Conservation (phyloP, 2,888 invertebrate genomes). For the Linnaemya tessellans region DNA sequence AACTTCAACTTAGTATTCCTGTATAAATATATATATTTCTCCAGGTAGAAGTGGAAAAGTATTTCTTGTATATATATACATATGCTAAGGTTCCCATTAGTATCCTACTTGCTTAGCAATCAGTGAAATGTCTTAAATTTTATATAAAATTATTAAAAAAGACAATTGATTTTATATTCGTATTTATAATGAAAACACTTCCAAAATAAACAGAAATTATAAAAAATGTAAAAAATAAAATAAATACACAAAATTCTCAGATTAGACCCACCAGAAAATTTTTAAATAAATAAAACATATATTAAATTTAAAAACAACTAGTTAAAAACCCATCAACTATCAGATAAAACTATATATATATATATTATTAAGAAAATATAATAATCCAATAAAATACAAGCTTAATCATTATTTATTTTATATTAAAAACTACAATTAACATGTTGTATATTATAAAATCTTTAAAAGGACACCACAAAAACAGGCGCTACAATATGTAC, state of each 20-base stretch:
- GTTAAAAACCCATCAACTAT: constrained; percentile 66
- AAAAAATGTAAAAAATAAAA: constrained; percentile 30
- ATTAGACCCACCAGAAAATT: constrained; percentile 74
- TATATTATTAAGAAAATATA: constrained; percentile 43
- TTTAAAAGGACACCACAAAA: constrained; percentile 65
- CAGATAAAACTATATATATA: constrained; percentile 53
- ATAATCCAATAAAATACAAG: constrained; percentile 43
- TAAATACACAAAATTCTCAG: constrained; percentile 73
- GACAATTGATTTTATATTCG: not conserved
- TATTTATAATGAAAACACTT: constrained; percentile 50
- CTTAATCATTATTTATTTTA: constrained; percentile 63
- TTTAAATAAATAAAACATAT: constrained; percentile 52
- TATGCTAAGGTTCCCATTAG: too few species aligned
- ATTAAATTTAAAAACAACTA: constrained; percentile 58
- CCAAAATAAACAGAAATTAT: constrained; percentile 50
- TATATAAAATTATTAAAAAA: too few species aligned
- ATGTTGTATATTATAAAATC: constrained; percentile 43
- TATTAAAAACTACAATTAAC: constrained; percentile 58
- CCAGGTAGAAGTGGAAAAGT: too few species aligned
- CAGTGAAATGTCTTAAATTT: too few species aligned
- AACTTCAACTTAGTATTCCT: too few species aligned
- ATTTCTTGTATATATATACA: too few species aligned
- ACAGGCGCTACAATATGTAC: constrained; percentile 80
- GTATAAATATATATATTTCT: too few species aligned
- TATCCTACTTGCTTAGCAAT: too few species aligned